A percentile compares a stretch with the other conserved stretches of the same genome.
These are phyloP conservation scores for Laupala kohalensis DNA, from an alignment of 1,140 invertebrate genomes.

Conservation along the genomic window DNA sequence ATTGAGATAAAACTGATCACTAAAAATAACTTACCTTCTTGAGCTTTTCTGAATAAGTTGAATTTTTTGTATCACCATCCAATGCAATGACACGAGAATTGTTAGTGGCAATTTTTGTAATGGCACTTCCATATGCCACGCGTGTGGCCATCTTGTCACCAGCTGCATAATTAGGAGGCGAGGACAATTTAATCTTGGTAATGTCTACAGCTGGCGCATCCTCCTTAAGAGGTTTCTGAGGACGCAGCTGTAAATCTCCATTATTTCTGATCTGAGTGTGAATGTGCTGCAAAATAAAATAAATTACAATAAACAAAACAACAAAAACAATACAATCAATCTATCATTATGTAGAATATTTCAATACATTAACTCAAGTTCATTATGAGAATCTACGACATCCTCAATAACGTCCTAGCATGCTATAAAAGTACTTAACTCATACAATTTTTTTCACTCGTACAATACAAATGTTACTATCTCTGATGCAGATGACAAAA, in stretches of 20 bases:
- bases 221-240: conserved; percentile 49
- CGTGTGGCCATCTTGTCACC: conserved; percentile 80
- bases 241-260: conserved; percentile 37
- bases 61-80: conserved; percentile 97
- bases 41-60: conserved; percentile 90
- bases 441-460: not conserved
- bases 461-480: no score
- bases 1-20: not conserved
- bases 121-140: conserved; percentile 83
- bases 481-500: no score
- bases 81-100: conserved; percentile 79
- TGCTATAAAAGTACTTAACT: no score
- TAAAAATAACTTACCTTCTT: conserved; percentile 39
- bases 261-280: conserved; percentile 48
- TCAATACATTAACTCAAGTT: no score
- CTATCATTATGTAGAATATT: not conserved
- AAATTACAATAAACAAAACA: no score
- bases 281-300: conserved; percentile 39
- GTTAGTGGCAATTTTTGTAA: conserved; percentile 75
- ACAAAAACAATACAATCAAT: no score
- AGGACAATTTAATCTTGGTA: conserved; percentile 59
- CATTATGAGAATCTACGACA: no score
- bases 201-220: conserved; percentile 61
- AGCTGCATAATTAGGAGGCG: conserved; percentile 72
- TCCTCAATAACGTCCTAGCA: not conserved